phyloP scores from a whole-genome alignment of 2,797 vertebrate genomes.

The Threskiornis aethiopicus region DNA sequence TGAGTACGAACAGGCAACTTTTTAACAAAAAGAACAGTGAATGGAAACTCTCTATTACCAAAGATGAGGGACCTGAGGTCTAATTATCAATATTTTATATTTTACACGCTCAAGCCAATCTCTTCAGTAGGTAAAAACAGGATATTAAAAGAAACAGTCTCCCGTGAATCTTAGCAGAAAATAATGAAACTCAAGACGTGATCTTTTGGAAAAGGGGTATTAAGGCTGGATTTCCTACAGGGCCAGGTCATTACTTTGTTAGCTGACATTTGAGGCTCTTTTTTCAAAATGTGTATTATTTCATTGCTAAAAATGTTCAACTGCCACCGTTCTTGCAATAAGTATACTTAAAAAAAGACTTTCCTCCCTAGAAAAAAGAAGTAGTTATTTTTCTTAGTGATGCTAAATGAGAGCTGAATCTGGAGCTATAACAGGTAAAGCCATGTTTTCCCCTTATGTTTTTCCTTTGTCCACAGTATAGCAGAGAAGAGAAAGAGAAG shows the following conservation, averaged over 20 bases:
- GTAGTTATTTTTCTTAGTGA: neutral
- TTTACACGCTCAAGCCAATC: neutral
- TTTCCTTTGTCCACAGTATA: neutral
- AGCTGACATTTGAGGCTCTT: neutral
- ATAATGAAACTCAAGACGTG: neutral
- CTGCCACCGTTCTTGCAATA: neutral
- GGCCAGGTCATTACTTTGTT: neutral
- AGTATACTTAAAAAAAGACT: neutral
- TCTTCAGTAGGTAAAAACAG: neutral
- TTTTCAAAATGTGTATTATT: neutral
- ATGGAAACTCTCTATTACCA: neutral
- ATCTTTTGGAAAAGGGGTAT: neutral
- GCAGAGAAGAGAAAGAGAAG: no score
- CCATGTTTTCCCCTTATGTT: neutral
- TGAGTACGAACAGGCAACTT: neutral
- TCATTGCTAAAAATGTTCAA: neutral
- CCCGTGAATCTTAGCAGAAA: neutral
- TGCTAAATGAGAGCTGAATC: neutral
- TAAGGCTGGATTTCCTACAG: conserved; percentile 4
- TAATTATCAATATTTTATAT: conserved; percentile 2
- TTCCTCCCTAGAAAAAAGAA: neutral
- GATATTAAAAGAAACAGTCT: conserved; percentile 19
- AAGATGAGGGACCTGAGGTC: neutral
- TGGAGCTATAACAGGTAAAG: neutral
- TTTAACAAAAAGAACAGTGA: neutral